Evolutionary conservation across 2,113 vertebrate genomes (phyloP).

Genomic region (Hippocampus zosterae): DNA sequence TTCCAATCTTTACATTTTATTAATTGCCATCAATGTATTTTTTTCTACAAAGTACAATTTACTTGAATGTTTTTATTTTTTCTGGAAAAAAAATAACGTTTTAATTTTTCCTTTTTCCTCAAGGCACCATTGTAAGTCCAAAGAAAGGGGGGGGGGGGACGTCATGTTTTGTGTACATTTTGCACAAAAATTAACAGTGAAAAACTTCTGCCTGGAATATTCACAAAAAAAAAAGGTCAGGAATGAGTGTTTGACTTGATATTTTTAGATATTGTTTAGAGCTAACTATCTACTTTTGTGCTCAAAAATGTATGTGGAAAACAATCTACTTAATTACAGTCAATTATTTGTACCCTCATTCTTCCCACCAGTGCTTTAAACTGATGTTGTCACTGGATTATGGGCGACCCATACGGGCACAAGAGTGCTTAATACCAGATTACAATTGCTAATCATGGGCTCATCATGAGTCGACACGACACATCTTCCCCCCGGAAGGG

Average conservation of each 20-base stretch:
- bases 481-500: background rate
- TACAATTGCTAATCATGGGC: background rate
- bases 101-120: background rate
- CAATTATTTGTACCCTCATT: background rate
- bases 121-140: background rate
- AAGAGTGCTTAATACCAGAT: background rate
- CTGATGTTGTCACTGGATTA: slow-evolving; percentile 2
- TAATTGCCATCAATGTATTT: no score
- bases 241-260: no score
- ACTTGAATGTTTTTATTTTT: no score
- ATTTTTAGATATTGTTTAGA: no score
- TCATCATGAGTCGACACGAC: background rate
- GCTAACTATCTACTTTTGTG: background rate
- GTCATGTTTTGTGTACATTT: no score
- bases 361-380: background rate
- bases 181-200: no score
- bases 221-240: no score
- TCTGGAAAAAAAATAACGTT: no score
- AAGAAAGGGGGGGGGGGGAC: no score
- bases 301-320: background rate
- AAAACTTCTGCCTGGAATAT: no score
- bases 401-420: background rate
- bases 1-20: no score
- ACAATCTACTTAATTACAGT: background rate
- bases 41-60: no score